Conservation (phyloP, 92 coral and sea anemone species). For the Metridium senile region DNA sequence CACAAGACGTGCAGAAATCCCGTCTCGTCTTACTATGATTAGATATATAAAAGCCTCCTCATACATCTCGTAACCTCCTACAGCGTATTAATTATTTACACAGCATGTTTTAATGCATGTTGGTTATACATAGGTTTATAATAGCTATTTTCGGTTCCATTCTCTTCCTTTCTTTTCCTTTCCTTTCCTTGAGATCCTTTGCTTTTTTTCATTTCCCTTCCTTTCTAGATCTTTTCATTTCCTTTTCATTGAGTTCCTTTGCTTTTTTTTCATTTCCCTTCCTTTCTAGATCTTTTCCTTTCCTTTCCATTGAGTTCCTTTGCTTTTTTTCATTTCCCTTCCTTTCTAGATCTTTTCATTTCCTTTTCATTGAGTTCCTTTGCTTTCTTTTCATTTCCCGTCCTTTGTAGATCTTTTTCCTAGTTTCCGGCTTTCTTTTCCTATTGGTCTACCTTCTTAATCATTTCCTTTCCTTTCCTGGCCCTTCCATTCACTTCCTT, state of each 20-base stretch:
- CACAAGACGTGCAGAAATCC: background rate
- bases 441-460: background rate
- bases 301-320: background rate
- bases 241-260: background rate
- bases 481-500: no score
- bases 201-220: background rate
- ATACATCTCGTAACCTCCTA: background rate
- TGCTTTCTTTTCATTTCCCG: background rate
- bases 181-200: background rate
- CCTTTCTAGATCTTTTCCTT: background rate
- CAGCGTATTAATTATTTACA: background rate
- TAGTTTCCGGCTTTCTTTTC: background rate
- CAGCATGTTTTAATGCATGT: background rate
- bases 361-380: background rate
- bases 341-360: background rate
- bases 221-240: background rate
- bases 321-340: background rate
- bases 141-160: background rate
- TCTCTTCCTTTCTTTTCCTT: background rate
- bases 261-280: no score
- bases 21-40: constrained; percentile 6
- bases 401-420: no score
- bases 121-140: background rate
- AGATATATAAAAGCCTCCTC: constrained; percentile 4
- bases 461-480: background rate